Percentiles rank a stretch among this genome's conserved stretches.
Conservation (phyloP, 2,113 vertebrate species). For the Paramormyrops kingsleyae region DNA sequence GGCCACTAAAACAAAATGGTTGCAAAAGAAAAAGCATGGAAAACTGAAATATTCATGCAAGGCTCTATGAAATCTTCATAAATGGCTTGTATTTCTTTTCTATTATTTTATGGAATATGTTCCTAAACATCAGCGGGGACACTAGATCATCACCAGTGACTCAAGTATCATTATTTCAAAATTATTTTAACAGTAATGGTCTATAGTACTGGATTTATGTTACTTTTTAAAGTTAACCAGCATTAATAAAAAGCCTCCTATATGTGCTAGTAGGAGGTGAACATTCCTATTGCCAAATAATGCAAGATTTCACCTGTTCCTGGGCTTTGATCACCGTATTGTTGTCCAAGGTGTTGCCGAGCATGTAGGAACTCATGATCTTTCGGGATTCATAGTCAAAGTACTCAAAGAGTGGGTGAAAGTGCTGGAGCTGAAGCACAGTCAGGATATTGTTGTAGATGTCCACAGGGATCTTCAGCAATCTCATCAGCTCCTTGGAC, state of each 20-base stretch:
- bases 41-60: not conserved
- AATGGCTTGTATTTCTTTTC: not conserved
- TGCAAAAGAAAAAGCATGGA: not conserved
- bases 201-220: not conserved
- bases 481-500: slow-evolving; percentile 92
- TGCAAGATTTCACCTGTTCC: slow-evolving; percentile 53
- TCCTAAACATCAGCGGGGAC: not conserved
- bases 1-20: not conserved
- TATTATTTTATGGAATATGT: not conserved
- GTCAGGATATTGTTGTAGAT: slow-evolving; percentile 94
- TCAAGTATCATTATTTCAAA: not conserved
- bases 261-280: not conserved
- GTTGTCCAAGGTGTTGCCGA: slow-evolving; percentile 91
- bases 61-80: not conserved
- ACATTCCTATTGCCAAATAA: not conserved
- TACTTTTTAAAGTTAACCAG: not conserved
- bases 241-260: not conserved
- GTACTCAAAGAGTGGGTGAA: slow-evolving; percentile 94
- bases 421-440: slow-evolving; percentile 91
- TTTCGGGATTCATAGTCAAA: slow-evolving; percentile 97
- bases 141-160: not conserved
- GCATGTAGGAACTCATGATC: slow-evolving; percentile 95
- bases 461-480: slow-evolving; percentile 94
- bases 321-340: slow-evolving; percentile 89
- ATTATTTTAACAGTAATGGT: not conserved